A percentile compares a stretch with the other conserved stretches of the same genome.
These are phyloP conservation scores for Suricata suricatta DNA, from an alignment of 2,113 vertebrate species.

Conservation along the genomic window DNA sequence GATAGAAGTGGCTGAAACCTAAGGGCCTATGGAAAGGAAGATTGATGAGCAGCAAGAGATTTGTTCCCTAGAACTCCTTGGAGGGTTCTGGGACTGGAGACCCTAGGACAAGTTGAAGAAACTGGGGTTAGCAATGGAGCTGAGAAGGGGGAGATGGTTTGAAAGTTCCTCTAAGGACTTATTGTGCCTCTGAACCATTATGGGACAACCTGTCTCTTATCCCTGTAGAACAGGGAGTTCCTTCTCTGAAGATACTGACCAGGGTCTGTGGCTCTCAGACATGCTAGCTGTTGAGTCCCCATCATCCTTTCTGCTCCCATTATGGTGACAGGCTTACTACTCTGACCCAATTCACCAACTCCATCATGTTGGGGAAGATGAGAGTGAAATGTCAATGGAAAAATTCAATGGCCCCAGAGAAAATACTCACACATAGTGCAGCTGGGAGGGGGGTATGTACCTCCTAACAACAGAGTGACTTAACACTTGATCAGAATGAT, in stretches of 20 bases:
- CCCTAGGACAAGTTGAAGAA: not conserved
- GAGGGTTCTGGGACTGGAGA: not conserved
- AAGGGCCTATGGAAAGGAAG: not conserved
- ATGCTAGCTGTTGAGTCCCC: not conserved
- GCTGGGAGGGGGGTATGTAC: not conserved
- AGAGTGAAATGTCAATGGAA: not conserved
- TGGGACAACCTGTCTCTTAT: not conserved
- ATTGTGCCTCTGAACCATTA: not conserved
- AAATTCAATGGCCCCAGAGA: not conserved
- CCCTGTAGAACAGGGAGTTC: not conserved
- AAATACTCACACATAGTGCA: not conserved
- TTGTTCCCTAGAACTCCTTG: not conserved
- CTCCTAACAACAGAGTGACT: not conserved
- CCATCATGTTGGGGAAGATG: not conserved
- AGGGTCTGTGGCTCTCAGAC: not conserved
- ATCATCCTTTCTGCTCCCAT: fast-evolving
- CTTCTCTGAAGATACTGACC: not conserved
- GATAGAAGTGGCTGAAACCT: not conserved
- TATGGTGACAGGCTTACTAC: not conserved
- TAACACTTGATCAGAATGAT: not conserved
- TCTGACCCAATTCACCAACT: not conserved
- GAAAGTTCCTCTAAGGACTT: not conserved
- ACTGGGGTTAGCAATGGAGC: not conserved
- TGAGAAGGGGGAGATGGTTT: not conserved
- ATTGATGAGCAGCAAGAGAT: not conserved